Evolutionary conservation across 1,140 invertebrate genomes (phyloP).

Genomic region (Bemisia tabaci): DNA sequence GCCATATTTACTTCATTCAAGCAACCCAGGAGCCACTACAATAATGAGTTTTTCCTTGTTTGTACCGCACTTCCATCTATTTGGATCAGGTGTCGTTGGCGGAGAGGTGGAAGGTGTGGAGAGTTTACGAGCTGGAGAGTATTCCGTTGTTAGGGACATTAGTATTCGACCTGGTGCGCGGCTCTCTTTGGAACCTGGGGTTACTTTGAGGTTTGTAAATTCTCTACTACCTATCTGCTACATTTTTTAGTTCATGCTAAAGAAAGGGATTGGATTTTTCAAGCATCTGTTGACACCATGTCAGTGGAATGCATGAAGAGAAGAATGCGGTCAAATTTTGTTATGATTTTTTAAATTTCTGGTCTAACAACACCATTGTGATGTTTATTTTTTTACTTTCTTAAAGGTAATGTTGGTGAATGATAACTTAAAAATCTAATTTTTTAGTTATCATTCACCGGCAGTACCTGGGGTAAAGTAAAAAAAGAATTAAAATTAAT

Average conservation of each 20-base stretch:
- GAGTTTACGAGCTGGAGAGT: slow-evolving; percentile 59
- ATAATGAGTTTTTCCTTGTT: slow-evolving; percentile 53
- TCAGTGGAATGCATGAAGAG: neutral
- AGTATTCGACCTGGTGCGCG: slow-evolving; percentile 78
- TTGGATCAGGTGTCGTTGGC: slow-evolving; percentile 54
- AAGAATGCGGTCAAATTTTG: neutral
- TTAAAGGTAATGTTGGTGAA: too few species aligned
- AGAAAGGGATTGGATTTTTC: too few species aligned
- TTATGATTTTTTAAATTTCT: neutral
- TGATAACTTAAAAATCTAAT: too few species aligned
- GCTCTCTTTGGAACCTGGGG: slow-evolving; percentile 71
- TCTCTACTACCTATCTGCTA: too few species aligned
- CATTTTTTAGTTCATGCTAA: too few species aligned
- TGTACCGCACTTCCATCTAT: slow-evolving; percentile 57
- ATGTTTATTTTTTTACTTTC: neutral
- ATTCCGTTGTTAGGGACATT: slow-evolving; percentile 77
- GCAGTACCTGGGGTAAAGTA: too few species aligned
- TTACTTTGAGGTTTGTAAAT: slow-evolving; percentile 48
- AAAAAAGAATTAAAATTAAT: too few species aligned
- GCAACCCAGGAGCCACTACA: slow-evolving; percentile 65
- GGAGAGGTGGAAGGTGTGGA: slow-evolving; percentile 81
- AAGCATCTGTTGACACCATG: too few species aligned
- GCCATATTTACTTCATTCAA: slow-evolving; percentile 70
- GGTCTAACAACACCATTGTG: neutral
- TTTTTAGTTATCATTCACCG: too few species aligned